Base-by-base conservation (phyloP, 2,888 invertebrate species). In the Pyrocoelia pectoralis region DNA sequence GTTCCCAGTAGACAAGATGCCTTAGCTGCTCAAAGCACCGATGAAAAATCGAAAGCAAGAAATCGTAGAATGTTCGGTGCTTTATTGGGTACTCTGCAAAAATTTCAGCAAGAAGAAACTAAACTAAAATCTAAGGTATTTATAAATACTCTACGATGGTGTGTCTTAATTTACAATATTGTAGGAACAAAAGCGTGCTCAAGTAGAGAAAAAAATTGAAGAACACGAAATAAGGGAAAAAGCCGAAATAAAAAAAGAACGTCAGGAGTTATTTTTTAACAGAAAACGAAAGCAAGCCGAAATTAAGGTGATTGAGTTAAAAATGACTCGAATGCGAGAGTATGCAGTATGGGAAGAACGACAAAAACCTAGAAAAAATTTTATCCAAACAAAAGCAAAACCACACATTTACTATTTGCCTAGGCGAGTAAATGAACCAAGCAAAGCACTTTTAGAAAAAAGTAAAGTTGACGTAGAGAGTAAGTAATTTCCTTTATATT, bases 31-130 rank as follows among this genome's bases (percentile, higher is more conserved):
- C 95, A 94, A 80, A 92, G 89, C 50, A 87, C 87, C 6, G 96
- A 97, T 79, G 92, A 91, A 69, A 89, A 91, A 75, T 93, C 90
- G 13, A 85, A 88, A 64, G 91, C 87, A 17, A 85, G 98, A 69
- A 98, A 98, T 82, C 87, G 93, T 67, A 87, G 98, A 60, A 98
- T 99, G 91, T 98, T 99, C 83, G 97, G 98, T 6, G 92, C 97
- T 14, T 84, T 99, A 43, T 82, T 98, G 56, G 98, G 98, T 2
- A 98, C 98, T 10, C 82, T 99, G 71, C 95, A 97, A 78, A 95
- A 94, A 80, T 98, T 98, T 80, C 92, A 95, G 74, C 94, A 94
- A 77, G 97, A 98, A 77, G 96, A 97, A 82, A 94, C 94, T 59
- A 91, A 90, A 57, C 83, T 94, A 69, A 94, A 95, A 80, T 91